Base-by-base conservation (phyloP, 2,113 vertebrate species). In the Cinclus cinclus region DNA sequence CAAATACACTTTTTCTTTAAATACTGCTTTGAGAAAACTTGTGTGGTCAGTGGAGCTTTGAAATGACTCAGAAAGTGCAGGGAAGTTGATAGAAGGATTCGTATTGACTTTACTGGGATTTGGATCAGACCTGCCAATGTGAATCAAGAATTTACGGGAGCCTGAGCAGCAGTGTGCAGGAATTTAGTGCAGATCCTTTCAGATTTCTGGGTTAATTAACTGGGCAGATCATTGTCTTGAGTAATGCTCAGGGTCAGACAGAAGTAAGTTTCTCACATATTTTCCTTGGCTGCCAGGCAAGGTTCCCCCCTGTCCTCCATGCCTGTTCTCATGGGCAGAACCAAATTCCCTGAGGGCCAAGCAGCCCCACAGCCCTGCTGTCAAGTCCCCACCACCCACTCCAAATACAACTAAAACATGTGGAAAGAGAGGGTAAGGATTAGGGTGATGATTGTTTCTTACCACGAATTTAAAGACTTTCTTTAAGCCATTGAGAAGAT, bases 121-220 rank as follows among this genome's bases (percentile, higher is more conserved):
- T 91, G 80, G 64, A 91, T 78, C 52, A 75, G 71, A 18, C 33
- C 82, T 87, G 79, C 47, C 52, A 69, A 86, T 67, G 27, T 33
- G 67, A 92, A 95, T 94, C 76, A 94, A 94, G 91, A 96, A 92
- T 95, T 97, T 91, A 94, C 1, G 10, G 58, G 31, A 83, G 53
- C 53, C 65, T 90, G 70, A 95, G n/a, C 10, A 94, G 39, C 44
- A 77, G 42, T 8, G 46, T 23, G 37, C 24, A 88, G 79, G 68
- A 85, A 91, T 71, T 84, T 77, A 87, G 28, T 74, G 56, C 33
- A 90, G 56, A 82, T 77, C 50, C 50, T 81, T 70, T 92, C 49
- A 71, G 75, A 84, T 79, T 87, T 94, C 31, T 4, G 42, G 69
- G 78, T 90, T 95, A 84, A 95, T 88, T 76, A 86, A 92, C 75